A percentile compares a stretch with the other conserved stretches of the same genome.
Evolutionary conservation across 1,140 invertebrate species (phyloP).

Genomic region (Ptiloglossa arizonensis): DNA sequence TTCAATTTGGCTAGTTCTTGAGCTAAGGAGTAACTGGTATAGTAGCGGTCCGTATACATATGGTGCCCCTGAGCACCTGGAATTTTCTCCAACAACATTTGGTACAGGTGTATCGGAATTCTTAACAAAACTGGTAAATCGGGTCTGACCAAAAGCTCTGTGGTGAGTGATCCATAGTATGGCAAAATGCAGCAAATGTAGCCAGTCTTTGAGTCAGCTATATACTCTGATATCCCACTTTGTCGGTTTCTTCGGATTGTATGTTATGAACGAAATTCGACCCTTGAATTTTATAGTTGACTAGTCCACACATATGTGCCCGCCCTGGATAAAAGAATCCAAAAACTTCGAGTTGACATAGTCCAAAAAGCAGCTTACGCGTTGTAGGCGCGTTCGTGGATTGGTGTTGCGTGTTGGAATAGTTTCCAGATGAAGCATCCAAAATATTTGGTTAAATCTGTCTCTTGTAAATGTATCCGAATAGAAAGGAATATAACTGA

Average conservation of each 20-base stretch:
- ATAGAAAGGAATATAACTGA: too few relatives aligned
- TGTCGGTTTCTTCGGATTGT: conserved; percentile 43
- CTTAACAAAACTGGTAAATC: conserved; percentile 24
- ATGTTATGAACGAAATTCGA: conserved; percentile 23
- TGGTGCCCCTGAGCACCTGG: conserved; percentile 15
- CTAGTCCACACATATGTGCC: conserved; percentile 26
- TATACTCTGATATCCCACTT: conserved; percentile 54
- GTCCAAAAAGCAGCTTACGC: background rate
- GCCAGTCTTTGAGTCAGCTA: conserved; percentile 27
- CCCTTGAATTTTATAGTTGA: conserved; percentile 29
- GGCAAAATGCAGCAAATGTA: conserved; percentile 33
- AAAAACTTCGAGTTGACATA: conserved; percentile 36
- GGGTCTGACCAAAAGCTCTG: conserved; percentile 27
- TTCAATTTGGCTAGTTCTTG: conserved; percentile 25
- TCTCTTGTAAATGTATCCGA: too few relatives aligned
- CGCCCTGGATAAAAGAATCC: conserved; percentile 21
- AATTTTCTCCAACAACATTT: conserved; percentile 42
- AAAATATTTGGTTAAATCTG: too few relatives aligned
- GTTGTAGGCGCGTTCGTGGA: too few relatives aligned
- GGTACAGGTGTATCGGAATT: conserved; percentile 33
- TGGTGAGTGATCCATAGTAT: conserved; percentile 27
- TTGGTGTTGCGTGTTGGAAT: too few relatives aligned
- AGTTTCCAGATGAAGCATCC: too few relatives aligned
- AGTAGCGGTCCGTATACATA: conserved; percentile 51
- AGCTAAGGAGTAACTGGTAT: conserved; percentile 14